Conservation (phyloP, 1,140 invertebrate genomes). For the Eurosta solidaginis region DNA sequence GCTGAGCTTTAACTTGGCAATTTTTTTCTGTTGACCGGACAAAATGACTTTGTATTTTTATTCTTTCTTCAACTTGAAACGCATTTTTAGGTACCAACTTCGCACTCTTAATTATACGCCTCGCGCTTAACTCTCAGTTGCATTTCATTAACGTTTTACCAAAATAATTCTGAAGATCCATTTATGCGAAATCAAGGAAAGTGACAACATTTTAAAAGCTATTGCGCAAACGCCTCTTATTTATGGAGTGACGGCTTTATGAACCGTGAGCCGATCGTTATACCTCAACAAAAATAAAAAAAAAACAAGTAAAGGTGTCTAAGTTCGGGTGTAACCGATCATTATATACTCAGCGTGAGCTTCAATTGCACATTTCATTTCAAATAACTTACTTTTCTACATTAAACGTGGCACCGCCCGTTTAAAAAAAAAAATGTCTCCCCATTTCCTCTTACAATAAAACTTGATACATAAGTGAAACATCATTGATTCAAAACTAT, state of each 20-base stretch:
- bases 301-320: neutral
- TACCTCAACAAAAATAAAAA: neutral
- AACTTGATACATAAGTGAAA: too few relatives aligned
- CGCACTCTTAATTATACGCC: neutral
- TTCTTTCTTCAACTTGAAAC: conserved; percentile 5
- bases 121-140: conserved; percentile 19
- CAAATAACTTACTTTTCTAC: too few relatives aligned
- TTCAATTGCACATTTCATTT: too few relatives aligned
- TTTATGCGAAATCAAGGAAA: neutral
- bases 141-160: conserved; percentile 17
- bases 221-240: neutral
- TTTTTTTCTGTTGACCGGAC: neutral
- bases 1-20: too few relatives aligned
- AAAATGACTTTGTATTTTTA: conserved; percentile 7
- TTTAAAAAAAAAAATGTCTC: too few relatives aligned
- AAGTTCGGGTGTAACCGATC: too few relatives aligned
- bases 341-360: too few relatives aligned
- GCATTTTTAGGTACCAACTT: too few relatives aligned
- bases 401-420: too few relatives aligned
- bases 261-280: neutral
- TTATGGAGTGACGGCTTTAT: conserved; percentile 18
- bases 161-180: neutral
- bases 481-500: too few relatives aligned
- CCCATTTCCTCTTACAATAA: too few relatives aligned
- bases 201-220: conserved; percentile 26